Percentiles rank a stretch among this genome's conserved stretches.
These are phyloP conservation scores for Syngnathus scovelli DNA, from an alignment of 2,113 vertebrate genomes.

Conservation along the genomic window DNA sequence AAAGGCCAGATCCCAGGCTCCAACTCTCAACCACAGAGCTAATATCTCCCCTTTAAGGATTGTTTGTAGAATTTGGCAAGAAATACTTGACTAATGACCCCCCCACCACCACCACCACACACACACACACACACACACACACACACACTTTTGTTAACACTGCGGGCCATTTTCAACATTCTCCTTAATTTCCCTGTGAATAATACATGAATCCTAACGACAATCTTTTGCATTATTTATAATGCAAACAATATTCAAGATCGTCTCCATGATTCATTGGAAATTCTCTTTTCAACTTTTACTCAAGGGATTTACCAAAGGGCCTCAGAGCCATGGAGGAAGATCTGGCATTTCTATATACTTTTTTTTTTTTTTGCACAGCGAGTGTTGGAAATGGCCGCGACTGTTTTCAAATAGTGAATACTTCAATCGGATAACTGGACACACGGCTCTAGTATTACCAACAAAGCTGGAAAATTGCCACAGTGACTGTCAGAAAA, in stretches of 20 bases:
- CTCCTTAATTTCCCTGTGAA: neutral
- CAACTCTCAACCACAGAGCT: neutral
- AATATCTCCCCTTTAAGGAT: neutral
- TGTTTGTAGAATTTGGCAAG: neutral
- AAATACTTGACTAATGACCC: neutral
- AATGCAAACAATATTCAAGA: neutral
- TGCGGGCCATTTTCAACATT: neutral
- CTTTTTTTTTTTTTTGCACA: neutral
- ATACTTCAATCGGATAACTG: too few species aligned
- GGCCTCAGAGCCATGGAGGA: neutral
- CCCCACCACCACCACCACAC: too few species aligned
- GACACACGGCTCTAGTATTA: too few species aligned
- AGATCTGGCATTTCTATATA: neutral
- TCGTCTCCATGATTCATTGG: neutral
- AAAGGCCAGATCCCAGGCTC: neutral
- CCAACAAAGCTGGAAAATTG: too few species aligned
- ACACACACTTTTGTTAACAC: neutral
- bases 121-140: too few species aligned
- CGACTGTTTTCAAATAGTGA: too few species aligned
- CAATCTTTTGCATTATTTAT: neutral
- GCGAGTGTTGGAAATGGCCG: neutral
- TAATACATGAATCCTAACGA: conserved; percentile 4
- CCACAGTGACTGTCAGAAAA: too few species aligned
- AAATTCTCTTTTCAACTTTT: neutral
- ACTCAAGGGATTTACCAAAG: neutral